Evolutionary conservation across 1,140 invertebrate species (phyloP), one percentile per base, ranked within the genome.

Genomic region (Paralvinella palmiformis): DNA sequence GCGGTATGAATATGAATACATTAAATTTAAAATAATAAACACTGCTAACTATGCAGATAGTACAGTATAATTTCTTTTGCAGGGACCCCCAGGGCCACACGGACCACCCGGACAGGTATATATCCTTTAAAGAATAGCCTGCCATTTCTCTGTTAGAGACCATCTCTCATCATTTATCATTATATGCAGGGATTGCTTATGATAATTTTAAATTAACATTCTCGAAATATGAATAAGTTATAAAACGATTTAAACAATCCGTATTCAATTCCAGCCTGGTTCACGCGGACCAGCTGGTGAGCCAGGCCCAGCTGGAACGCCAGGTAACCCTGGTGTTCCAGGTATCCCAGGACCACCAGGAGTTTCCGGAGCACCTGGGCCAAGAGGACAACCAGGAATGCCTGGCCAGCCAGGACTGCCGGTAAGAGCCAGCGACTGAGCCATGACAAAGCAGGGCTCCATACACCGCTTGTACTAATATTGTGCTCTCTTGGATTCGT

Each of bases 271-370:
- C 24, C 61, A 63, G 62, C 62, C 48, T 7, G 62, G 62, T 27
- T 22, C 53, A 1, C 66, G 68, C 36, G 75, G 75, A 48, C 68
- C 72, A 31, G 66, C 72, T 37, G 75, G 75, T 32, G 71, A 74
- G 32, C 45, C 71, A 37, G 75, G 75, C 20, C 55, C 70, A 22
- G 69, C 72, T 22, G 77, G 75, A 31, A 58, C 63, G 7, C 64
- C 67, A 3, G 75, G 75, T 7, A 64, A 62, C 10, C 69, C 70
- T 29, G 77, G 77, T 7, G 68, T 69, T 50, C 62, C 72, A n/a
- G 75, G 77, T 32, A 44, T 64, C 10, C 61, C 68, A 29, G 75
- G 77, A 24, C 69, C 70, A 45, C 64, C 70, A 0, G 77, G 77
- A 24, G 69, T 72, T 24, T 69, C 75, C 2, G 75, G 75, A 57